Conservation (phyloP, 2,113 vertebrate genomes). For the Saguinus midas region DNA sequence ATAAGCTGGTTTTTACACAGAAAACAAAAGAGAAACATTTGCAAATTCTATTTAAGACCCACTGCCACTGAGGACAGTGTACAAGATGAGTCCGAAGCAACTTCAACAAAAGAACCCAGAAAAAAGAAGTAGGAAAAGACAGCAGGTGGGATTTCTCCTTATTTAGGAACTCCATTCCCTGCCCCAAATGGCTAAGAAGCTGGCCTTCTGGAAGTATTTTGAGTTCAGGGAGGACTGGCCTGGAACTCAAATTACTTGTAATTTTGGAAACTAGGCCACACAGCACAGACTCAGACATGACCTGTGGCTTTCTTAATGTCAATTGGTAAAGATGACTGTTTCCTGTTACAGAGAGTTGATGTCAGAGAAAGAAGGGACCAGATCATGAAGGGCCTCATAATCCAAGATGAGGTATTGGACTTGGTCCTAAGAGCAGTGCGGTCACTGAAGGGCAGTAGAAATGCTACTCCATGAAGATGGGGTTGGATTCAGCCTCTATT, state of each 20-base stretch:
- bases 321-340: background rate
- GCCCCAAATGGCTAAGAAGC: background rate
- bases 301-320: background rate
- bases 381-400: background rate
- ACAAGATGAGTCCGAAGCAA: background rate
- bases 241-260: background rate
- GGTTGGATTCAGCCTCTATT: background rate
- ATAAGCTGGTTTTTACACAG: background rate
- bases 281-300: background rate
- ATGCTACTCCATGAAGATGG: background rate
- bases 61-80: background rate
- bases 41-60: background rate
- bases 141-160: background rate
- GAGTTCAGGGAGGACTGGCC: background rate
- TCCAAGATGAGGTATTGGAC: background rate
- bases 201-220: background rate
- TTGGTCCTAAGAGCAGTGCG: background rate
- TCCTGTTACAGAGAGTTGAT: background rate
- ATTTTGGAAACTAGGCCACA: background rate
- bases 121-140: background rate
- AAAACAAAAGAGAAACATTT: background rate
- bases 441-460: background rate
- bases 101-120: background rate
- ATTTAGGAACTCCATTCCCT: background rate
- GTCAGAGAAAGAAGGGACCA: background rate